Evolutionary conservation across 1,140 invertebrate genomes (phyloP).

Genomic region (Trissolcus basalis): DNA sequence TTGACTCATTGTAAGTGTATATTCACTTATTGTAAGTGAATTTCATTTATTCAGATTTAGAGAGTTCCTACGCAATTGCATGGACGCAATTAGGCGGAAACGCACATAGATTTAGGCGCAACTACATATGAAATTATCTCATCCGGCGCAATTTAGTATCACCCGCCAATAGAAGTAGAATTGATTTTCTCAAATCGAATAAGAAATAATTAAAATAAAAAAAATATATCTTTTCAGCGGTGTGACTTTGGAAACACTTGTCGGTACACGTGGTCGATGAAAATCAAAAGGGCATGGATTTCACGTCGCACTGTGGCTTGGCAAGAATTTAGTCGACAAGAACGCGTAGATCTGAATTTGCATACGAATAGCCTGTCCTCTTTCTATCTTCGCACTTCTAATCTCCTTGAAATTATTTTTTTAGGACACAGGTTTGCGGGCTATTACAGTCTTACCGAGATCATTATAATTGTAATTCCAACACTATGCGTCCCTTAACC

Average conservation of each 20-base stretch:
- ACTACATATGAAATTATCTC: no score
- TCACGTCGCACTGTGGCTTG: conserved; percentile 13
- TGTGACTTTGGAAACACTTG: conserved; percentile 23
- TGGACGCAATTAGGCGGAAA: no score
- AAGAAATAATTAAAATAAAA: no score
- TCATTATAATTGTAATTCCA: conserved; percentile 56
- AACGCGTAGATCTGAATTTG: conserved; percentile 53
- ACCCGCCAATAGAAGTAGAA: no score
- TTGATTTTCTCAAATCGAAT: no score
- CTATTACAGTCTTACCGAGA: conserved; percentile 30
- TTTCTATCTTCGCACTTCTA: conserved; percentile 43
- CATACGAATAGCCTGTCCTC: conserved; percentile 51
- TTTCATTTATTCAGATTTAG: no score
- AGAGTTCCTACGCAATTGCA: no score
- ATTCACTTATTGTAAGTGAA: no score
- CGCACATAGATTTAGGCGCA: no score
- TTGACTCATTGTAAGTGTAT: no score
- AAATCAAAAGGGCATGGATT: conserved; percentile 34
- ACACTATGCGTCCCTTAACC: conserved; percentile 1
- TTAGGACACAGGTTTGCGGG: conserved; percentile 40
- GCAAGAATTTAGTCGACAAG: conserved; percentile 33
- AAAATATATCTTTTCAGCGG: no score
- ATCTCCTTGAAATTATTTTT: conserved; percentile 55
- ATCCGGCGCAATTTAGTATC: no score
- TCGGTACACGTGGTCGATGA: conserved; percentile 24